Percentiles rank a stretch among this genome's conserved stretches.
phyloP scores from a whole-genome alignment of 2,888 invertebrate species.

The Carpatolechia fugitivella region DNA sequence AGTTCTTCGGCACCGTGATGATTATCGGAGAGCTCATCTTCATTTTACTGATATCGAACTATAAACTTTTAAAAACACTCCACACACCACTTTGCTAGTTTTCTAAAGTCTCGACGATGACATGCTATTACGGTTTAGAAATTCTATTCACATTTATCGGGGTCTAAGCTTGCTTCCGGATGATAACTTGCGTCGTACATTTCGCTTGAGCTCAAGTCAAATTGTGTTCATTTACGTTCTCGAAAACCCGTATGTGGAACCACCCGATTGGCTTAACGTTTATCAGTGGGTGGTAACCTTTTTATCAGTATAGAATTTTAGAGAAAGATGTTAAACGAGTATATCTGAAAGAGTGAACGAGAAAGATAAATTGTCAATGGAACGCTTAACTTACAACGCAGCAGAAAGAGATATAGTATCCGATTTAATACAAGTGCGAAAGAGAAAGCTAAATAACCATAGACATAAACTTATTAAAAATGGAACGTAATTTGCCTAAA shows the following conservation, averaged over 20 bases:
- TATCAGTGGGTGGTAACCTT: conserved; percentile 39
- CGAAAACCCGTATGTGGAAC: conserved; percentile 60
- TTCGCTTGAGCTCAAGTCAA: conserved; percentile 50
- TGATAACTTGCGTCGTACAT: conserved; percentile 62
- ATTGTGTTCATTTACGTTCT: conserved; percentile 35
- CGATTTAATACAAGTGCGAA: neutral
- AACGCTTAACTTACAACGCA: neutral
- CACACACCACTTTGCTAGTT: conserved; percentile 39
- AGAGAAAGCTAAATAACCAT: neutral
- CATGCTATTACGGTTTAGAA: conserved; percentile 45
- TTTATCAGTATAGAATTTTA: conserved; percentile 25
- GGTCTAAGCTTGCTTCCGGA: conserved; percentile 48
- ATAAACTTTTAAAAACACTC: conserved; percentile 33
- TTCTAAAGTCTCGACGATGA: conserved; percentile 43
- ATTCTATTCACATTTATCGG: conserved; percentile 41
- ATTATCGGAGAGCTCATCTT: conserved; percentile 75
- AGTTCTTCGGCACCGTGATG: conserved; percentile 73
- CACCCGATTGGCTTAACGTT: conserved; percentile 47
- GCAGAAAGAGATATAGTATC: neutral
- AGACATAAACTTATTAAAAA: neutral
- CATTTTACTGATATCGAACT: conserved; percentile 29
- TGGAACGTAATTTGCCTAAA: neutral
- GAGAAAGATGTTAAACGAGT: conserved; percentile 29
- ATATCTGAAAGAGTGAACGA: conserved; percentile 20
- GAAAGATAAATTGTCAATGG: conserved; percentile 18